A percentile compares a stretch with the other conserved stretches of the same genome.
Conservation (phyloP, 2,888 invertebrate genomes). For the Diplolepis rosae region DNA sequence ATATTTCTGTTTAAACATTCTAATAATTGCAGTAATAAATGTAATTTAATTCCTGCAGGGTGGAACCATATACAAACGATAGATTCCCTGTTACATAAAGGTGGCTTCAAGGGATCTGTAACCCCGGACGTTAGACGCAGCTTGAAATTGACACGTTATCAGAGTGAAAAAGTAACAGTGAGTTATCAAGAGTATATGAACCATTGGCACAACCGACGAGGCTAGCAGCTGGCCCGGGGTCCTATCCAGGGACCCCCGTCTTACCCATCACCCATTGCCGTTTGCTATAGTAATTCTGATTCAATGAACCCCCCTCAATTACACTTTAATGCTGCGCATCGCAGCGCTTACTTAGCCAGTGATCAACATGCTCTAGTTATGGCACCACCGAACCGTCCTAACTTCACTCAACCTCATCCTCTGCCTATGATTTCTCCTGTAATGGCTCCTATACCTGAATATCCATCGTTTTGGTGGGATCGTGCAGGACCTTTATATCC, state of each 20-base stretch:
- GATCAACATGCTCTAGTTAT: constrained; percentile 52
- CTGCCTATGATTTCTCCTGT: constrained; percentile 55
- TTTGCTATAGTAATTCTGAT: constrained; percentile 57
- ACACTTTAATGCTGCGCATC: constrained; percentile 37
- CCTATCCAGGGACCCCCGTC: constrained; percentile 63
- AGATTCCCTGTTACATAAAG: constrained; percentile 97
- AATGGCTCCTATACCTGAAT: constrained; percentile 57
- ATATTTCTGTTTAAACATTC: no score
- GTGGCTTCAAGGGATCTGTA: constrained; percentile 94
- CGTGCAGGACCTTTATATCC: constrained; percentile 51
- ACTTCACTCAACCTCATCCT: constrained; percentile 58
- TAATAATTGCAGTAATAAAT: no score
- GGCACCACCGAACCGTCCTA: constrained; percentile 56
- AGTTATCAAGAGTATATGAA: constrained; percentile 89
- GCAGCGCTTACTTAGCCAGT: constrained; percentile 53
- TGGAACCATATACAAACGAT: constrained; percentile 99
- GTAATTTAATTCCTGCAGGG: constrained; percentile 76
- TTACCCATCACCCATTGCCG: constrained; percentile 54
- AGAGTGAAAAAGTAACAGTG: constrained; percentile 95
- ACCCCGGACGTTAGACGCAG: constrained; percentile 90
- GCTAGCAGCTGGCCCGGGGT: constrained; percentile 83
- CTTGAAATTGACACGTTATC: constrained; percentile 96
- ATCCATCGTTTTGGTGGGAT: constrained; percentile 62
- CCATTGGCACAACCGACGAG: constrained; percentile 80
- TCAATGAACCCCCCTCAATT: constrained; percentile 53